phyloP scores from a whole-genome alignment of 2,797 vertebrate species.

The Helarctos malayanus region DNA sequence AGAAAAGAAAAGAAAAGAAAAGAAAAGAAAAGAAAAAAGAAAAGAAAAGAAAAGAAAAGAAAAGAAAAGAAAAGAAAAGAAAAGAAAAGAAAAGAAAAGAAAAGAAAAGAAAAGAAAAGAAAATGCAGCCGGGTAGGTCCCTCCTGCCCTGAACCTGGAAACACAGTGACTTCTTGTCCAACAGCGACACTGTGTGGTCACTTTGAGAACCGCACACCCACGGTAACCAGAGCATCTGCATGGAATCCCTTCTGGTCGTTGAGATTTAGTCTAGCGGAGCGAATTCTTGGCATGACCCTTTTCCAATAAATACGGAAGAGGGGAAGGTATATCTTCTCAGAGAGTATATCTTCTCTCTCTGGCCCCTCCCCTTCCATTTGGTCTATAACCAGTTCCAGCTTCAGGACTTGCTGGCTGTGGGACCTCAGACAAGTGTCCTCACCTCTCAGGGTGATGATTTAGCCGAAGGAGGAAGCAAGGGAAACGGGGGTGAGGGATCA shows the following conservation, averaged over 20 bases:
- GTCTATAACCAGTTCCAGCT: neutral
- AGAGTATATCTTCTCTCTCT: neutral
- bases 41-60: neutral
- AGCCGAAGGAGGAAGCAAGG: neutral
- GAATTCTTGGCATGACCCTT: neutral
- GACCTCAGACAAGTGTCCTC: neutral
- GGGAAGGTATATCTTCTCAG: neutral
- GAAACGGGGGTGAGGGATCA: neutral
- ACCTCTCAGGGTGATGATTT: neutral
- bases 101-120: neutral
- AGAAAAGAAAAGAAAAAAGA: neutral
- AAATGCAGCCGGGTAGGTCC: neutral
- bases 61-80: neutral
- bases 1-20: neutral
- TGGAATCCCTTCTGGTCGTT: neutral
- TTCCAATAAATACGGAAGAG: neutral
- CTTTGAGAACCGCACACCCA: neutral
- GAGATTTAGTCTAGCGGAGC: neutral
- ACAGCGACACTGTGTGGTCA: neutral
- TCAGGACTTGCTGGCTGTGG: neutral
- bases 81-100: no score
- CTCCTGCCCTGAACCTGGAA: accelerated
- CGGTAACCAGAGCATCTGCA: accelerated
- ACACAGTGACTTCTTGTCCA: neutral
- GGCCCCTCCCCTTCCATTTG: neutral